Evolutionary conservation across 2,113 vertebrate genomes (phyloP), one percentile per base, ranked within the genome.

Genomic region (Pithys albifrons): DNA sequence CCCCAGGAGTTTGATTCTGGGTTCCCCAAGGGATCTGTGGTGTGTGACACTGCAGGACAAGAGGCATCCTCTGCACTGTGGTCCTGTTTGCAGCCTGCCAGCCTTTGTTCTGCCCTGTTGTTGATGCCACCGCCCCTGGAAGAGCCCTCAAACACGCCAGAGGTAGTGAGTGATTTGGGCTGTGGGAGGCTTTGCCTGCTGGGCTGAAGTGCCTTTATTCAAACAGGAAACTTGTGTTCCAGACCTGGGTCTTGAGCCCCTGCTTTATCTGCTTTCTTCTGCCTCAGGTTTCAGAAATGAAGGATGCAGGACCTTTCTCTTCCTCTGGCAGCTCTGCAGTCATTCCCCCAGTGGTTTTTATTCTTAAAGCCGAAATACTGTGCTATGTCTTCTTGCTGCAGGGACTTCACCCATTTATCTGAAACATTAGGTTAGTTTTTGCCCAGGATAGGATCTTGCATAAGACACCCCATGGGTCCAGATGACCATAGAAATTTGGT

Each of bases 61-160:
- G 31, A 41, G 29, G 17, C 46, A 35, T 51, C 28, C 20, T 49
- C 59, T 79, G 31, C 8, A 0, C 25, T 27, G 25, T 13, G 2
- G 14, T 57, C 23, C 61, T 66, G 1, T 7, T n/a, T 75, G 25
- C 46, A 61, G 24, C 37, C 69, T 61, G 19, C 22, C 31, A 8
- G 3, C 41, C 52, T 66, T 62, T 45, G 14, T 59, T 52, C 19
- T 70, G 17, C 19, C 43, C 19, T 51, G 31, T 14, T 35, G 20
- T 5, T 74, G 54, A 2, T 81, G 78, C 19, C 24, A 2, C 49
- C 52, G 72, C 8, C 57, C 1, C 54, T 51, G 79, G 73, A 45
- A 67, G 61, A 46, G 6, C n/a, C 14, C 75, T 71, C 1, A 2
- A 9, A 19, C 0, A 0, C 19, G 24, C 19, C 9, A 4, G 65